phyloP scores from a whole-genome alignment of 2,113 vertebrate species.

The Semnornis frantzii region DNA sequence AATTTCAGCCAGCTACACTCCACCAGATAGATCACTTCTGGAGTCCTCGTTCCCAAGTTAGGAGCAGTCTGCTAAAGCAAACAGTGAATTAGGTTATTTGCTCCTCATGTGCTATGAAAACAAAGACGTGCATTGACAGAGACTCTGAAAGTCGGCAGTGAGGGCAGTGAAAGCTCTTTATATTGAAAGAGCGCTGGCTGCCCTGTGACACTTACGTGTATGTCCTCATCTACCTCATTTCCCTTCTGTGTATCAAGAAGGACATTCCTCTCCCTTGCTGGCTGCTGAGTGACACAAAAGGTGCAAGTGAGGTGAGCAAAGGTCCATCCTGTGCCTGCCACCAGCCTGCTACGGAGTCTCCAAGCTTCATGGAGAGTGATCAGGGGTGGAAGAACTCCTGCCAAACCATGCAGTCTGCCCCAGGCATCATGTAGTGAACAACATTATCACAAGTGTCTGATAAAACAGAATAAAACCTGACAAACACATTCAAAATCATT shows the following conservation, averaged over 20 bases:
- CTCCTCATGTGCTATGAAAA: background rate
- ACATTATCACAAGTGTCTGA: background rate
- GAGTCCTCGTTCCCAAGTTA: background rate
- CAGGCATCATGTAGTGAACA: background rate
- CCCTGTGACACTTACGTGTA: background rate
- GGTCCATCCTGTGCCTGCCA: background rate
- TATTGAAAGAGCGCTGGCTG: background rate
- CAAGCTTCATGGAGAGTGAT: background rate
- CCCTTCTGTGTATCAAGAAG: background rate
- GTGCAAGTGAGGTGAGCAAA: background rate
- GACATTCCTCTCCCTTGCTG: background rate
- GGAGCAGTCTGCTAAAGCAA: background rate
- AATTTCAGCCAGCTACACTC: background rate
- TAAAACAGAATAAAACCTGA: background rate
- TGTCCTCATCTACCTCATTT: background rate
- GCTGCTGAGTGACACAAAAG: background rate
- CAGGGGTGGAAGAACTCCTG: background rate
- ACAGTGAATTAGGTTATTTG: background rate
- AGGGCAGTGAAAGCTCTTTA: background rate
- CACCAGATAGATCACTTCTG: fast-evolving
- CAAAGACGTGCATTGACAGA: background rate
- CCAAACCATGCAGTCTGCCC: background rate
- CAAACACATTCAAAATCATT: background rate
- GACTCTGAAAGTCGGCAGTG: background rate
- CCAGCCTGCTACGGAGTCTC: background rate